Conservation (phyloP, 2,113 vertebrate species). For the Turdus rufiventris region DNA sequence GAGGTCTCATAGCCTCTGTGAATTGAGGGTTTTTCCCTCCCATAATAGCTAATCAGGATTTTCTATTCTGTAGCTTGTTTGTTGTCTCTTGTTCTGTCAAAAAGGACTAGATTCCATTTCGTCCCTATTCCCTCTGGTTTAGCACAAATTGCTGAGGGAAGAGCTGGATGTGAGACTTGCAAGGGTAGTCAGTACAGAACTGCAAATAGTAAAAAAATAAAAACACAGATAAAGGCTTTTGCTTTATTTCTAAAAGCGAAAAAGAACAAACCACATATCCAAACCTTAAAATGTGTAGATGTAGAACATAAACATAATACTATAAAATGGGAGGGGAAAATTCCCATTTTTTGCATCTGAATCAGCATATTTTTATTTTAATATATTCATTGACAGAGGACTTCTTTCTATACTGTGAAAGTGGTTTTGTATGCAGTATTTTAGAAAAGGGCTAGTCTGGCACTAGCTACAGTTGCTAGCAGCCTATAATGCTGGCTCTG, state of each 20-base stretch:
- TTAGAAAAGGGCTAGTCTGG: constrained; percentile 46
- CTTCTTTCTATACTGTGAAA: constrained; percentile 24
- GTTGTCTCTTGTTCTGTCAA: not conserved
- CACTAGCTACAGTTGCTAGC: constrained; percentile 48
- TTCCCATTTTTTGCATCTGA: not conserved
- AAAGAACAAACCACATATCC: not conserved
- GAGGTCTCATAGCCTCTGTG: not conserved
- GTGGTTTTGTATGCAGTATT: not conserved
- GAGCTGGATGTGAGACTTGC: not conserved
- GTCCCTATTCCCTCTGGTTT: not conserved
- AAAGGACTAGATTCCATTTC: not conserved
- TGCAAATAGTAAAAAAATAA: not conserved
- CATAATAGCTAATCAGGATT: not conserved
- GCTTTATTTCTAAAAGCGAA: not conserved
- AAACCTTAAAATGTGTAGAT: not conserved
- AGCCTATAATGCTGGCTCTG: constrained; percentile 60
- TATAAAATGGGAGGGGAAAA: not conserved
- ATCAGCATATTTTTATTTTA: constrained; percentile 20
- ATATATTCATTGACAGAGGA: constrained; percentile 12
- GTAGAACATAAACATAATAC: not conserved
- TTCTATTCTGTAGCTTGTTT: not conserved
- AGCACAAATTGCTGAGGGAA: not conserved
- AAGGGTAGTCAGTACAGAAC: not conserved
- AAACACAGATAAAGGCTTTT: not conserved
- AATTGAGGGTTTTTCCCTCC: not conserved